Conservation (phyloP, 1,140 invertebrate species). For the Ooceraea biroi region DNA sequence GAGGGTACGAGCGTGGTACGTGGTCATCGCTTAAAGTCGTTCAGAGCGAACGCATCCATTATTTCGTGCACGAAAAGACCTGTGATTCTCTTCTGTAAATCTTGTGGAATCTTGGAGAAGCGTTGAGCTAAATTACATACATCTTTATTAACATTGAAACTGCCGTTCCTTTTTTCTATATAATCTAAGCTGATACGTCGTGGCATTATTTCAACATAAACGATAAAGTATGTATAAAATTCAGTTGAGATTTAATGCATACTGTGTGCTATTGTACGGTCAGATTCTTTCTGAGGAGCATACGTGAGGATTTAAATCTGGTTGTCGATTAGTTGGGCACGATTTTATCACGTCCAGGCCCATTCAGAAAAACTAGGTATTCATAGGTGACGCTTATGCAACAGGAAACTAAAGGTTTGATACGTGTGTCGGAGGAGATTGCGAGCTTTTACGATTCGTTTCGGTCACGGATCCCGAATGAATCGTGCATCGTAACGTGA, state of each 20-base stretch:
- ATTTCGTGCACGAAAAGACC: not conserved
- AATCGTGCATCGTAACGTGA: constrained; percentile 35
- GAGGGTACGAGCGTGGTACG: constrained; percentile 26
- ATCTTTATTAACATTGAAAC: not conserved
- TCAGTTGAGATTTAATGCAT: not conserved
- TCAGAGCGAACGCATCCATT: constrained; percentile 11
- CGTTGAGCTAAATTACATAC: not conserved
- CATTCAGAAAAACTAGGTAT: constrained; percentile 33
- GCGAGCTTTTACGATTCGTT: constrained; percentile 35
- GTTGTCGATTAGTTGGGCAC: constrained; percentile 25
- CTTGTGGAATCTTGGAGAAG: too few species aligned
- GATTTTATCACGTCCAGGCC: constrained; percentile 59
- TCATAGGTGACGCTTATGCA: constrained; percentile 36
- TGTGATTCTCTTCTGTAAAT: not conserved
- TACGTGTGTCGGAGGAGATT: constrained; percentile 9
- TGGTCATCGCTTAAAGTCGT: constrained; percentile 62
- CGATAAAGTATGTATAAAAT: too few species aligned
- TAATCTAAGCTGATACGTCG: too few species aligned
- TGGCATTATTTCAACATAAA: too few species aligned
- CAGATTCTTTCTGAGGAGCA: not conserved
- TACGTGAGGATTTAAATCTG: constrained; percentile 20
- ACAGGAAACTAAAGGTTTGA: not conserved
- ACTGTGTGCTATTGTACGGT: too few species aligned
- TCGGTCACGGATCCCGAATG: not conserved
- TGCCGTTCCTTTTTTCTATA: not conserved